phyloP scores from a whole-genome alignment of 2,888 invertebrate genomes.

The Orchesella flavescens region DNA sequence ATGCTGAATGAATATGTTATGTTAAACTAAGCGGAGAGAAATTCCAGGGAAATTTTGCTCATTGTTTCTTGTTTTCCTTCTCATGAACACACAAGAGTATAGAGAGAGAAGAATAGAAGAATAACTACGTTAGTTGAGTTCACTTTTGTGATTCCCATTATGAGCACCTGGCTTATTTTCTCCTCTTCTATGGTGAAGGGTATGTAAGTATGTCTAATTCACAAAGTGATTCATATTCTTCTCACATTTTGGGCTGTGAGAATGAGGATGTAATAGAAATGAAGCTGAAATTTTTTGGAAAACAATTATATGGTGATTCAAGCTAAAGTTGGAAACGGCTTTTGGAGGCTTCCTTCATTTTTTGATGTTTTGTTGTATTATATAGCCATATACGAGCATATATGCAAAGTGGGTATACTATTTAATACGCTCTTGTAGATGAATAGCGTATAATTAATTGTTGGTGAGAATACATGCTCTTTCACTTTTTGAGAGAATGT shows the following conservation, averaged over 20 bases:
- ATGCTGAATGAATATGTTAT: background rate
- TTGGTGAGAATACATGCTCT: too few relatives aligned
- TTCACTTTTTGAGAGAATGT: too few relatives aligned
- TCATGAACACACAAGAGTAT: background rate
- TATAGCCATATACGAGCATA: too few relatives aligned
- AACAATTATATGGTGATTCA: constrained; percentile 14
- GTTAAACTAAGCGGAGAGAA: constrained; percentile 47
- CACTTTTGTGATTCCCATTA: constrained; percentile 68
- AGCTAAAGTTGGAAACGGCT: constrained; percentile 10
- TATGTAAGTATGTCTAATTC: constrained; percentile 59
- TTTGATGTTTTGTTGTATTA: background rate
- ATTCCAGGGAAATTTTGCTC: constrained; percentile 36
- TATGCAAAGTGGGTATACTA: too few relatives aligned
- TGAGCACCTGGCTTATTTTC: constrained; percentile 64
- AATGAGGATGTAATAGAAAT: constrained; percentile 46
- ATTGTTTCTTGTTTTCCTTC: constrained; percentile 47
- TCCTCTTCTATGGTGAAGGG: background rate
- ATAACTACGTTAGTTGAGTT: background rate
- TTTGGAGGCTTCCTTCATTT: constrained; percentile 19
- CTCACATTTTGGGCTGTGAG: constrained; percentile 55
- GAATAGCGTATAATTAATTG: too few relatives aligned
- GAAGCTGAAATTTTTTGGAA: constrained; percentile 55
- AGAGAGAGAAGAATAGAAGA: background rate
- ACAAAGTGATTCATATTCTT: constrained; percentile 66
- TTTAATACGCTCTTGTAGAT: too few relatives aligned